Percentiles rank a stretch among this genome's conserved stretches.
Evolutionary conservation across 2,113 vertebrate genomes (phyloP).

Genomic region (Acrocephalus kingi): DNA sequence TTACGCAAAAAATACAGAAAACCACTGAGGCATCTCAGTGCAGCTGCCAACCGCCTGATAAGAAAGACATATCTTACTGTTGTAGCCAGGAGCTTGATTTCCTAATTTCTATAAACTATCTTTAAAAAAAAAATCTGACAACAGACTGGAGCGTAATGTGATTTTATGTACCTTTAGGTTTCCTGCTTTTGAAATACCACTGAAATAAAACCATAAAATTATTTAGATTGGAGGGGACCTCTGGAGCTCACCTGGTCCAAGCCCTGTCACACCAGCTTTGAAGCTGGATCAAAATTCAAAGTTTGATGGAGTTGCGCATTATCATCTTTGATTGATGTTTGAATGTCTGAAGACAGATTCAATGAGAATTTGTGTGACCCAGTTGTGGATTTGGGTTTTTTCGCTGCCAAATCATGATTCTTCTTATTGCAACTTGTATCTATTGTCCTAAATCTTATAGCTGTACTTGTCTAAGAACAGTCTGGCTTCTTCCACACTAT

Average conservation of each 20-base stretch:
- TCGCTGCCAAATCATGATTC: background rate
- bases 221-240: background rate
- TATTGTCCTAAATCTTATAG: background rate
- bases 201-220: background rate
- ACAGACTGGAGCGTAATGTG: background rate
- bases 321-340: background rate
- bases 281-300: background rate
- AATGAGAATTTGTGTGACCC: background rate
- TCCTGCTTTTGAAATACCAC: background rate
- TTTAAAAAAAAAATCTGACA: background rate
- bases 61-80: background rate
- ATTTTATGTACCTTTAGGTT: background rate
- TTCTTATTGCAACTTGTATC: background rate
- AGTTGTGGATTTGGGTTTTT: accelerated
- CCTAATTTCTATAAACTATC: background rate
- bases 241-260: background rate
- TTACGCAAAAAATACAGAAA: background rate
- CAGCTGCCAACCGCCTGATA: background rate
- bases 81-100: background rate
- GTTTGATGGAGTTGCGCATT: background rate
- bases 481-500: background rate
- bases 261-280: background rate
- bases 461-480: background rate
- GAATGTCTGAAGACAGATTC: background rate
- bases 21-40: background rate